These are phyloP conservation scores for Tryphoninae sp. DNA, from an alignment of 2,888 invertebrate genomes.

Conservation along the genomic window DNA sequence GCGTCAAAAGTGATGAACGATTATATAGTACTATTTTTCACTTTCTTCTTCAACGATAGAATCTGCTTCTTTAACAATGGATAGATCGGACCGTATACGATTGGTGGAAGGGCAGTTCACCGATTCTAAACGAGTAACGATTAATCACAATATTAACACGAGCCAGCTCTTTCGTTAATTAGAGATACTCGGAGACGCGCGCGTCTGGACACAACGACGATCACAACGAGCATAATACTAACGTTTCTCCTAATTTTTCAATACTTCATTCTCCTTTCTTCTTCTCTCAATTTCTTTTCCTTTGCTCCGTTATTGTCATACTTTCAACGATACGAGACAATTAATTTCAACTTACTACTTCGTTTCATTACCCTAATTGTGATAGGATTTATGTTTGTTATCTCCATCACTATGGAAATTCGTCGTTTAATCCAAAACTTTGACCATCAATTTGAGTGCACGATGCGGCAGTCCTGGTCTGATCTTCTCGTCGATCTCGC, in stretches of 20 bases:
- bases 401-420: background rate
- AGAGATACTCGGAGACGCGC: constrained; percentile 51
- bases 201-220: constrained; percentile 55
- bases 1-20: constrained; percentile 8
- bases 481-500: constrained; percentile 88
- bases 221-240: constrained; percentile 39
- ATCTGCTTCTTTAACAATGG: constrained; percentile 47
- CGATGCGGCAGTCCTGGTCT: constrained; percentile 87
- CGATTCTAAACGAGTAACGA: constrained; percentile 54
- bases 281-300: constrained; percentile 38
- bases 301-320: constrained; percentile 77
- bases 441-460: constrained; percentile 87
- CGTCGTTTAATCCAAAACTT: constrained; percentile 73
- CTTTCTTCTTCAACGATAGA: background rate
- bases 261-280: constrained; percentile 51
- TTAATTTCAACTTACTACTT: constrained; percentile 71
- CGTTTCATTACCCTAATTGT: constrained; percentile 49
- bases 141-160: constrained; percentile 59
- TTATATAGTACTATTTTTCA: constrained; percentile 5
- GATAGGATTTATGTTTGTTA: constrained; percentile 26
- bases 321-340: constrained; percentile 74
- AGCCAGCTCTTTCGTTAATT: constrained; percentile 63
- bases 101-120: constrained; percentile 51
- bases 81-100: constrained; percentile 41
- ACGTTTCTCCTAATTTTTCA: too few species aligned